phyloP scores from a whole-genome alignment of 2,797 vertebrate genomes.

The Myotis daubentonii region DNA sequence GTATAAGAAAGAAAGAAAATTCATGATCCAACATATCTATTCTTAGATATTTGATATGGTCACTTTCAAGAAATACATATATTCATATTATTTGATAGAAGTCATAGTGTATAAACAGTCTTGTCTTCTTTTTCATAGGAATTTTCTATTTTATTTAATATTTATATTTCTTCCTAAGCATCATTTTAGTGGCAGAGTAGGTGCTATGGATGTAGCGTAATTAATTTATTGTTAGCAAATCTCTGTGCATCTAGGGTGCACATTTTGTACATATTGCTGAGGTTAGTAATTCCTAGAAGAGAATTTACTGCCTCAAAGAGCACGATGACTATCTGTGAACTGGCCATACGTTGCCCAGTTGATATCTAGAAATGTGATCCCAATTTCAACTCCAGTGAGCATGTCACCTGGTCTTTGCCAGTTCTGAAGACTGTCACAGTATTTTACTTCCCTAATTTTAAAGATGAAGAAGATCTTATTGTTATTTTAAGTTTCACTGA shows the following conservation, averaged over 20 bases:
- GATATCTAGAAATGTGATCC: neutral
- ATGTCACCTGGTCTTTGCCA: neutral
- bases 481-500: conserved; percentile 31
- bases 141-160: conserved; percentile 6
- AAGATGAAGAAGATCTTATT: neutral
- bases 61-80: neutral
- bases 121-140: neutral
- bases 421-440: neutral
- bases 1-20: neutral
- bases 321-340: neutral
- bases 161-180: neutral
- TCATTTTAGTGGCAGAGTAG: neutral
- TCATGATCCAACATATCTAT: neutral
- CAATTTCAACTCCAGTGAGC: neutral
- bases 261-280: neutral
- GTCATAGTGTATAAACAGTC: neutral
- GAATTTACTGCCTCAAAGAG: neutral
- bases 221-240: neutral
- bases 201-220: neutral
- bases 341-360: neutral
- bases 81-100: neutral
- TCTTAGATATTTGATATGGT: neutral
- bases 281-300: neutral
- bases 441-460: neutral
- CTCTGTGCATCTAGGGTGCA: neutral